These are phyloP conservation scores for Penaeus indicus DNA, from an alignment of 1,140 invertebrate species.

Conservation along the genomic window DNA sequence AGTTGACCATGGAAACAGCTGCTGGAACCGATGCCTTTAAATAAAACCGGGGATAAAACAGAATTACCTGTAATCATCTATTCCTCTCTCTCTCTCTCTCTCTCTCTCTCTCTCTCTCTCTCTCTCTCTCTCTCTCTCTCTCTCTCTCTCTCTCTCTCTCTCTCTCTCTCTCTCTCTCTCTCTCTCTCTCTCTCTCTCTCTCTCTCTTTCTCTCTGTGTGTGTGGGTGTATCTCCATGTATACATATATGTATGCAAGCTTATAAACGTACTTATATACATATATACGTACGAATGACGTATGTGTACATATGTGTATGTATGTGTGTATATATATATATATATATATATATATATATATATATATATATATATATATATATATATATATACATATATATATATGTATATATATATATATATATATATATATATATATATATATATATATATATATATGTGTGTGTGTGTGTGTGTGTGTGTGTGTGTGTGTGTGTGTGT, in stretches of 20 bases:
- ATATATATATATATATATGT: background rate
- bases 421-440: background rate
- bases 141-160: background rate
- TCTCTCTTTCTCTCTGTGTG: background rate
- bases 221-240: background rate
- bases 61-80: background rate
- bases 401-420: too few species aligned
- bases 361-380: background rate
- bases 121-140: background rate
- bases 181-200: background rate
- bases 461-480: background rate
- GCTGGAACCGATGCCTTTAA: too few species aligned
- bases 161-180: background rate
- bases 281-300: background rate
- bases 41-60: background rate
- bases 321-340: background rate
- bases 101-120: slow-evolving; percentile 22
- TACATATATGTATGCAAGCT: slow-evolving; percentile 1
- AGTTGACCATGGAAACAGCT: too few species aligned
- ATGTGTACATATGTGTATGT: too few species aligned
- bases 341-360: background rate
- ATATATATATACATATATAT: background rate
- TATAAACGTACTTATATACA: background rate
- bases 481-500: slow-evolving; percentile 24
- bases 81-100: background rate